Evolutionary conservation across 2,797 vertebrate species (phyloP).

Genomic region (Nannoperca australis): DNA sequence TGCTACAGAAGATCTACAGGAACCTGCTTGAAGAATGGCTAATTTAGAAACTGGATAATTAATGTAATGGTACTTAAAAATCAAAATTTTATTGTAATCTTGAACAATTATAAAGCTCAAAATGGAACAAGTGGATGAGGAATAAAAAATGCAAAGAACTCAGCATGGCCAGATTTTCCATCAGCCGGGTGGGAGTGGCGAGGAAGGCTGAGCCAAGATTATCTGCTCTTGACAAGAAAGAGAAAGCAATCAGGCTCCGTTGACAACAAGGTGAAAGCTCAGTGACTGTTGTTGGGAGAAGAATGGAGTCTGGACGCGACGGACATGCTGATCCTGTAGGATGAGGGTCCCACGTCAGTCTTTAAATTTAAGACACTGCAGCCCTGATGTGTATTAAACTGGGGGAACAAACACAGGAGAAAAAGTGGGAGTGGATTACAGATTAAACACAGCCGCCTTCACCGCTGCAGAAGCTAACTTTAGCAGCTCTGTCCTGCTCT

Average conservation of each 20-base stretch:
- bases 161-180: constrained; percentile 34
- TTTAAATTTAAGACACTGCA: constrained; percentile 3
- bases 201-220: constrained; percentile 29
- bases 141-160: constrained; percentile 25
- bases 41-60: not conserved
- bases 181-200: constrained; percentile 47
- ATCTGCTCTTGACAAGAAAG: constrained; percentile 50
- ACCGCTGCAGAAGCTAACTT: no score
- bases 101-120: not conserved
- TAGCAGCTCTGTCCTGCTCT: not conserved
- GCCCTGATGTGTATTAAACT: constrained; percentile 7
- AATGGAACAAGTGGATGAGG: constrained; percentile 1
- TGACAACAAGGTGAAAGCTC: constrained; percentile 53
- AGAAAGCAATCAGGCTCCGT: constrained; percentile 56
- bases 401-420: not conserved
- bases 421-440: no score
- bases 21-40: not conserved
- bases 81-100: not conserved
- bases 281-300: constrained; percentile 17
- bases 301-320: constrained; percentile 10
- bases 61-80: not conserved
- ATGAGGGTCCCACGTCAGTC: constrained; percentile 13
- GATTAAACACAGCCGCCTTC: no score
- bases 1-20: not conserved
- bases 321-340: constrained; percentile 27